These are phyloP conservation scores for Gobio gobio DNA, from an alignment of 2,113 vertebrate species.

Conservation along the genomic window DNA sequence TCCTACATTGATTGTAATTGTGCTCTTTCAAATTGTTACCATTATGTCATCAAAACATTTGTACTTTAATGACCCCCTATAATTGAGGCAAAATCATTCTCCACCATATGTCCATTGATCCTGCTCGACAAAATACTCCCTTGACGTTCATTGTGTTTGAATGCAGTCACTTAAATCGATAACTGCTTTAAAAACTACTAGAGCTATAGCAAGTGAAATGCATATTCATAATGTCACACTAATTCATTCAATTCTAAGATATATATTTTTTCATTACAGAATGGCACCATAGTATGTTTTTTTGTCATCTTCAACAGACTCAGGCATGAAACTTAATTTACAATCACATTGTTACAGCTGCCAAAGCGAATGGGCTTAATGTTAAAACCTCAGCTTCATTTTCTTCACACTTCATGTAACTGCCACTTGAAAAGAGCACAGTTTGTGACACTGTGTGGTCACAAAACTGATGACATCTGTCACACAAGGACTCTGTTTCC, in stretches of 20 bases:
- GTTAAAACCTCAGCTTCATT: neutral
- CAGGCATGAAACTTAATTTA: neutral
- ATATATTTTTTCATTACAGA: neutral
- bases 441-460: constrained; percentile 7
- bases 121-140: neutral
- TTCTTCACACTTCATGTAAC: constrained; percentile 4
- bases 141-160: neutral
- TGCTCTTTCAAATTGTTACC: neutral
- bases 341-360: too few relatives aligned
- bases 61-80: neutral
- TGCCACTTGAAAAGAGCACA: neutral
- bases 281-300: neutral
- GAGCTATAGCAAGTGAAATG: neutral
- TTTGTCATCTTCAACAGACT: neutral
- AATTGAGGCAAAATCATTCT: neutral
- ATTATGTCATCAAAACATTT: constrained; percentile 5
- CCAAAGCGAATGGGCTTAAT: neutral
- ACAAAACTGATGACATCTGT: neutral
- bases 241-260: neutral
- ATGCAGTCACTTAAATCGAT: neutral
- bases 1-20: neutral
- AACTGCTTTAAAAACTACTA: neutral
- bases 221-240: neutral
- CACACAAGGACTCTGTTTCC: neutral
- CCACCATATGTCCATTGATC: neutral